These are phyloP conservation scores for Anthoptus insignis DNA, from an alignment of 2,888 invertebrate genomes.

Conservation along the genomic window DNA sequence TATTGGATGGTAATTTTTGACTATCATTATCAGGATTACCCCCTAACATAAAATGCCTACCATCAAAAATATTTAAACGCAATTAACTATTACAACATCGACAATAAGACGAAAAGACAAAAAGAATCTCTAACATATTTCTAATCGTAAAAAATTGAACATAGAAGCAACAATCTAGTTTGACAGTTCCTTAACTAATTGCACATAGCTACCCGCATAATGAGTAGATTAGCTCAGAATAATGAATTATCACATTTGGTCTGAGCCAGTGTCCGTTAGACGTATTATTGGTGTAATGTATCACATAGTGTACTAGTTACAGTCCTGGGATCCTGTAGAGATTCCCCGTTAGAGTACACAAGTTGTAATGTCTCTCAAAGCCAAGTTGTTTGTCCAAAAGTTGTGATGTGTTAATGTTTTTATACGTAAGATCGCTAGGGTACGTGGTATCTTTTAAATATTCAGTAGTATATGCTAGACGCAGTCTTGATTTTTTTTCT, in stretches of 20 bases:
- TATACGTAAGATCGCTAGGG: constrained; percentile 61
- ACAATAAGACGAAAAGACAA: too few relatives aligned
- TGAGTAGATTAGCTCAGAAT: background rate
- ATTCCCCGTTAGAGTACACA: constrained; percentile 8
- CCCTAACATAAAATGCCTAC: background rate
- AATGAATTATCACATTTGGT: constrained; percentile 1
- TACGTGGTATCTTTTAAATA: constrained; percentile 68
- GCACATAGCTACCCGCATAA: constrained; percentile 33
- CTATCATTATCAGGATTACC: too few relatives aligned
- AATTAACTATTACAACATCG: too few relatives aligned
- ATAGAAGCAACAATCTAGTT: too few relatives aligned
- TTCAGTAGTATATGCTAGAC: constrained; percentile 84
- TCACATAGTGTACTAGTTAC: constrained; percentile 60
- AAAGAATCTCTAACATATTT: too few relatives aligned
- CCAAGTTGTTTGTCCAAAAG: constrained; percentile 81
- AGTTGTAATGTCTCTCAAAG: constrained; percentile 53
- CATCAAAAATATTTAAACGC: background rate
- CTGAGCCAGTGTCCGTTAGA: constrained; percentile 74
- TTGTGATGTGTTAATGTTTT: constrained; percentile 82
- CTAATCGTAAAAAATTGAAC: too few relatives aligned
- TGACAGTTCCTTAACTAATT: too few relatives aligned
- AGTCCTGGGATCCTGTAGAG: constrained; percentile 17
- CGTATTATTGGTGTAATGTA: constrained; percentile 83
- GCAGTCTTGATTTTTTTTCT: constrained; percentile 80
- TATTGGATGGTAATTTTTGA: too few relatives aligned